These are phyloP conservation scores for Heteractis magnifica DNA, from an alignment of 92 coral and sea anemone genomes.

Conservation along the genomic window DNA sequence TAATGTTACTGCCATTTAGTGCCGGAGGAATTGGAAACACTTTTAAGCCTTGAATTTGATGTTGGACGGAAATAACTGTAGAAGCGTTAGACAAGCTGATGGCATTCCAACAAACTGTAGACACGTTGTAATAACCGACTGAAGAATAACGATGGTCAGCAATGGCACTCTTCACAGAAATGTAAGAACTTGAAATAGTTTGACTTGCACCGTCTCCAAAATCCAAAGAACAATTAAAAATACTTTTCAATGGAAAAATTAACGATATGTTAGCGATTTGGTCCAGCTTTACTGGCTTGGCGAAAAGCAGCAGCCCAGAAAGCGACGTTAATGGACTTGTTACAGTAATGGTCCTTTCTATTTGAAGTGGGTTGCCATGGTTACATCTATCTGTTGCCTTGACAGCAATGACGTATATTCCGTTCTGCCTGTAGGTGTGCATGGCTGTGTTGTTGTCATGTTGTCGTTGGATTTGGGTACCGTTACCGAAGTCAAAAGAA, in stretches of 20 bases:
- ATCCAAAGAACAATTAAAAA: conserved; percentile 29
- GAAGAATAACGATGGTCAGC: conserved; percentile 32
- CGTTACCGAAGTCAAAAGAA: conserved; percentile 64
- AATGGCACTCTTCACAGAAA: neutral
- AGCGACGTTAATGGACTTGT: neutral
- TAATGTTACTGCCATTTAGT: conserved; percentile 37
- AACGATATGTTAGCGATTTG: conserved; percentile 14
- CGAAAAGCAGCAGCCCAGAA: conserved; percentile 4
- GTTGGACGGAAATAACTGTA: conserved; percentile 38
- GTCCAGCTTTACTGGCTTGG: conserved; percentile 10
- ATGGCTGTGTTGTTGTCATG: conserved; percentile 16
- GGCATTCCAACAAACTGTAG: conserved; percentile 45
- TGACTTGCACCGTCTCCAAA: conserved; percentile 40
- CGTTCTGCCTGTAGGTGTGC: conserved; percentile 39
- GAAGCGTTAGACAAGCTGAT: conserved; percentile 32
- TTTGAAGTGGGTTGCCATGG: conserved; percentile 6
- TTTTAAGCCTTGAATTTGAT: conserved; percentile 32
- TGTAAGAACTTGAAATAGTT: neutral
- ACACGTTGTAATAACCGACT: conserved; percentile 31
- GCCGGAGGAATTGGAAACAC: conserved; percentile 38
- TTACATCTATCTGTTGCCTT: conserved; percentile 32
- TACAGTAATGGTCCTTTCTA: neutral
- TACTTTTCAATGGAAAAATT: conserved; percentile 6
- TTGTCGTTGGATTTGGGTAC: conserved; percentile 1
- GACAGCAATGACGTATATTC: conserved; percentile 21